Base-by-base conservation (phyloP, 1,140 invertebrate genomes). In the Cepaea nemoralis region DNA sequence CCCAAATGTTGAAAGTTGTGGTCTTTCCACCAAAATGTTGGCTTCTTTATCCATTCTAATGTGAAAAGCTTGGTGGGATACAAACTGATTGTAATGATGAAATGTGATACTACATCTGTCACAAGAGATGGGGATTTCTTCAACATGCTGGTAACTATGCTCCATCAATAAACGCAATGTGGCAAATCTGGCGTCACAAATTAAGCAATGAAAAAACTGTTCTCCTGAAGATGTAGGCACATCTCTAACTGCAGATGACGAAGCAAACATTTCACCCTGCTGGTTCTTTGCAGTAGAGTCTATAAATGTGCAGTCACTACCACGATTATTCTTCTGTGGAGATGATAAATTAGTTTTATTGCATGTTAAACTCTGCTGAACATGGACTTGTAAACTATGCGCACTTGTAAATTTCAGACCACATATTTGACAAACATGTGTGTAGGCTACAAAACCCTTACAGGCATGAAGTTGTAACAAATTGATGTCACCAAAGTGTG, bases 41-140 rank as follows among this genome's bases (percentile, higher is more conserved):
- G 24, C 75, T 63, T 77, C 75, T 39, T 77, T 77, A 33, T 77
- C 75, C 75, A 77, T 63, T 42, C 75, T 63, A 10, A 35, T 66
- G 50, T 77, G 75, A 37, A 59, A 59, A 14, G 48, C 75, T 39
- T 77, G 31, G 37, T 77, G 75, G 0, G 75, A 77, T 39, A 77
- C 75, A 59, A 77, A 33, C 1, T 33, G 50, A 40, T 77, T 77
- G 39, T 59, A 77, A 66, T 66, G 75, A 35, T 19, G 14, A 42
- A 59, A 77, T 27, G 59, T 77, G 0, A 39, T 24, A 27, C 14
- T n/a, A 63, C 75, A 77, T 24, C 75, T 35, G 1, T 63, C 31
- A 42, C 75, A 77, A 1, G 6, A 1, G 24, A 39, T 55, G 3
- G 48, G 75, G 2, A 27, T 55, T 63, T 77, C 75, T 31, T 77